These are phyloP conservation scores for Arremon aurantiirostris DNA, from an alignment of 2,797 vertebrate genomes.

Conservation along the genomic window DNA sequence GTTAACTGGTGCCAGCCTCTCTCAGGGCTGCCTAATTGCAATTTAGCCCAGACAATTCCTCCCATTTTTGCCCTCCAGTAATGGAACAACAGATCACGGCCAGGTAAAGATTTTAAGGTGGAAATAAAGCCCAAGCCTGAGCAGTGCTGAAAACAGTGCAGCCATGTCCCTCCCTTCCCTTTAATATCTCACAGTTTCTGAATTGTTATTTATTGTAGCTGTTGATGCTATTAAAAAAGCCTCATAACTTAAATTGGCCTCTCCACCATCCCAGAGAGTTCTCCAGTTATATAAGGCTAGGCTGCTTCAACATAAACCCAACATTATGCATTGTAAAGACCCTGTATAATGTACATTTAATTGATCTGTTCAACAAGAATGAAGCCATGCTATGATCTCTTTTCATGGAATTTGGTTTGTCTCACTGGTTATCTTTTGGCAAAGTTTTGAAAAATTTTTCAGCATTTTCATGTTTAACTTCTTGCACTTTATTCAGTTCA, in stretches of 20 bases:
- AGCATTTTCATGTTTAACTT: background rate
- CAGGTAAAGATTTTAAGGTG: conserved; percentile 99
- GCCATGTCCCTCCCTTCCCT: conserved; percentile 45
- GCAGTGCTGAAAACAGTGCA: conserved; percentile 53
- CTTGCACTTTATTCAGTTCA: background rate
- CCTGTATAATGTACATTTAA: background rate
- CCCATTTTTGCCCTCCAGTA: conserved; percentile 95
- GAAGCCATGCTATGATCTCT: background rate
- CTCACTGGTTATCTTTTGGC: background rate
- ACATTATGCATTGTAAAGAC: conserved; percentile 4
- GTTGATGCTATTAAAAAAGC: background rate
- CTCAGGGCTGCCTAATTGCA: conserved; percentile 98
- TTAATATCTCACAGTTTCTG: conserved; percentile 56
- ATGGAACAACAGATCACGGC: conserved; percentile 96
- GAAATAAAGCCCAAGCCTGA: conserved; percentile 82
- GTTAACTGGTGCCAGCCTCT: conserved; percentile 98
- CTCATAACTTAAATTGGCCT: conserved; percentile 25
- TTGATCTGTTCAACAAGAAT: background rate
- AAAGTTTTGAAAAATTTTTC: background rate
- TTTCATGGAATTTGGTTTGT: background rate
- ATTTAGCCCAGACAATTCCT: conserved; percentile 99
- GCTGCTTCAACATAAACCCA: conserved; percentile 24
- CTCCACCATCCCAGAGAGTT: conserved; percentile 12
- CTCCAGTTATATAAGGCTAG: conserved; percentile 36
- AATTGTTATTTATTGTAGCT: conserved; percentile 28